A percentile compares a stretch with the other conserved stretches of the same genome.
Evolutionary conservation across 2,113 vertebrate species (phyloP).

Genomic region (Halichoeres trimaculatus): DNA sequence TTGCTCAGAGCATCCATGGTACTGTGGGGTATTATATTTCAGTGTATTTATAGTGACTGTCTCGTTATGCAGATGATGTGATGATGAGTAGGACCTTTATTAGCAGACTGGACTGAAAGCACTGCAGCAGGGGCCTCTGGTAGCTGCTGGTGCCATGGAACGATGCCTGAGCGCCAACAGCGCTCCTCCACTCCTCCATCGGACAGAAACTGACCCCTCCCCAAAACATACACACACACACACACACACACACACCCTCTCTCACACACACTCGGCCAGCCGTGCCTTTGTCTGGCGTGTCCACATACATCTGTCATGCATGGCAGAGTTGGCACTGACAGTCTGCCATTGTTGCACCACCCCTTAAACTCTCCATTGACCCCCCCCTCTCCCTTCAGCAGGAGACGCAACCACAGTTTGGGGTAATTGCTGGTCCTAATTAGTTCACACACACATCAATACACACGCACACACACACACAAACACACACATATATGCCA

Average conservation of each 20-base stretch:
- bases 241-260: constrained; percentile 33
- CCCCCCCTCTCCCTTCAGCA: constrained; percentile 26
- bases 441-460: constrained; percentile 66
- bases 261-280: constrained; percentile 49
- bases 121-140: constrained; percentile 56
- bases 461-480: constrained; percentile 17
- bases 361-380: background rate
- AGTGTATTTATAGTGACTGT: no score
- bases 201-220: constrained; percentile 63
- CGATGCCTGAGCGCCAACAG: constrained; percentile 58
- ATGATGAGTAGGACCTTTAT: constrained; percentile 47
- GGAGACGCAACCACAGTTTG: constrained; percentile 70
- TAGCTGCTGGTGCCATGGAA: constrained; percentile 68
- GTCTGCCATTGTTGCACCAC: constrained; percentile 57
- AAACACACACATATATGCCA: constrained; percentile 41
- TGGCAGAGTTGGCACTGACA: constrained; percentile 69
- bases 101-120: constrained; percentile 46
- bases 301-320: constrained; percentile 79
- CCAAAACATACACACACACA: background rate
- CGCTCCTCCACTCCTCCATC: constrained; percentile 55
- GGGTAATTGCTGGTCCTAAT: constrained; percentile 70
- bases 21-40: background rate
- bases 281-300: constrained; percentile 74
- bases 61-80: constrained; percentile 22
- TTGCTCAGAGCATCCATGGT: background rate